Base-by-base conservation (phyloP, 1,140 invertebrate species). In the Heliconius himera region DNA sequence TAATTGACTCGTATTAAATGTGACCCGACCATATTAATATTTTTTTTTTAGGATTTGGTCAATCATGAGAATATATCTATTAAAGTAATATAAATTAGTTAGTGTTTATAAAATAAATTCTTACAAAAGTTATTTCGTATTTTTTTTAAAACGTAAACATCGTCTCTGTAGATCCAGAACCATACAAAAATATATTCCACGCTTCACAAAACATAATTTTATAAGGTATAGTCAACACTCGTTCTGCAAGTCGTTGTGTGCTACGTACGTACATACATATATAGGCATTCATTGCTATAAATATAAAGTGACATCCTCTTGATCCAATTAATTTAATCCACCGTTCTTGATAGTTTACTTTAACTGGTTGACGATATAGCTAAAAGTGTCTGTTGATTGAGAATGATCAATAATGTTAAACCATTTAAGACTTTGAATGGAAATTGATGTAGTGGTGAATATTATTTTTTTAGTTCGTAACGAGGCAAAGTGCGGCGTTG, bases 261-360 rank as follows among this genome's bases (percentile, higher is more conserved):
- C 56, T 60, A 66, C 22, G 26, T 66, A 66, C 60, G 4, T 66
- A 13, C n/a, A 22, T 56, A 56, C 60, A 66, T 66, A 66, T 66
- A 66, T 66, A 66, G 60, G 60, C 26, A 66, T 66, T 66, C 60
- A 66, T 66, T 11, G 22, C 60, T 66, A 66, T 66, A 66, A 66
- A 66, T 66, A 66, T 66, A 66, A 66, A 26, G 26, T 29, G 26
- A 66, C 60, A 66, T 66, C 60, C 60, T 66, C 60, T 66, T 66
- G 60, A 66, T 66, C 60, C 60, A 66, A 66, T 66, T 66, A 66
- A 66, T 66, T 66, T 66, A 26, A 66, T 66, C 26, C 22, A 46
- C 60, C 26, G 60, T 66, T 66, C 60, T 66, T 66, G 22, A 66
- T 66, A 66, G 22, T 66, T 66, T 16, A 66, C 60, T 66, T 66